Base-by-base conservation (phyloP, 2,888 invertebrate species). In the Sarcophaga subvicina region DNA sequence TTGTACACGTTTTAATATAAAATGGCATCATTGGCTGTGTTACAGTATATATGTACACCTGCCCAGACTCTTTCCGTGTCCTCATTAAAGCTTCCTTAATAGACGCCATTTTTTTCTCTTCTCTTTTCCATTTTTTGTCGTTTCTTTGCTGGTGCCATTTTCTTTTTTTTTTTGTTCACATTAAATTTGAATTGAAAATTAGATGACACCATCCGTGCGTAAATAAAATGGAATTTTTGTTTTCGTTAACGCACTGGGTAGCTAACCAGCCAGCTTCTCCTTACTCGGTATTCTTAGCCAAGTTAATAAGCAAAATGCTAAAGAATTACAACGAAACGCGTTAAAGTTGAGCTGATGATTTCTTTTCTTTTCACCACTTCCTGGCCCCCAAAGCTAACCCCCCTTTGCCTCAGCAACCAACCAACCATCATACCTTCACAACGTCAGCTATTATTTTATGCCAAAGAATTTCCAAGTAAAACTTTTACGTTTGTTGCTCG, bases 161-260 rank as follows among this genome's bases (percentile, higher is more conserved):
- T 88, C 88, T 88, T 91, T 59, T 69, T 88, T 91, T 10, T 37
- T 37, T 37, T 3, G 37, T 37, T 37, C 37, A 37, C 37, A 37
- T 37, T 37, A 37, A 37, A 91, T 91, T 91, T 91, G 90, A 91
- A 92, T 93, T 93, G 90, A 91, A 93, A 93, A 93, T 93, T 93
- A 93, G 93, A 93, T 93, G 93, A 93, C 93, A 93, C 93, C 93
- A 93, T 92, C 92, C 92, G 93, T 92, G 93, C 93, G 93, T 93
- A 90, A 93, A 93, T 92, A 92, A 93, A 92, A 90, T n/a, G 89
- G 37, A 37, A 37, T 37, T 37, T 37, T 37, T 37, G 37, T 37
- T 37, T 37, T 37, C 37, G 37, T 37, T 37, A 37, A 37, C 37
- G 37, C 37, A 37, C 37, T 37, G 22, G 22, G 8, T 37, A 37